These are phyloP conservation scores for Morinoia aosen DNA, from an alignment of 2,888 invertebrate species.

Conservation along the genomic window DNA sequence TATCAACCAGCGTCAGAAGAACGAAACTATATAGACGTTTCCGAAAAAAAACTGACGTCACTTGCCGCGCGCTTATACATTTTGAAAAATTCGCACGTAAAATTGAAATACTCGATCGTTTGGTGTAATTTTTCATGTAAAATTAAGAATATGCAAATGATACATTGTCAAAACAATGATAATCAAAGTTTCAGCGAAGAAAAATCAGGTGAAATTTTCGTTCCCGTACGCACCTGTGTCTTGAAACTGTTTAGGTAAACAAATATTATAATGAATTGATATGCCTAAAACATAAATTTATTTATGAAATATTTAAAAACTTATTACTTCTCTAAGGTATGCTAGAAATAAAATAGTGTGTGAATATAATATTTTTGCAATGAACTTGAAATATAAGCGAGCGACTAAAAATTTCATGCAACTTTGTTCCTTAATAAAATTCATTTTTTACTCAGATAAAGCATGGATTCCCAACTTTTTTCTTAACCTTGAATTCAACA, in stretches of 20 bases:
- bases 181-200: background rate
- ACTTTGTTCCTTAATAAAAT: no score
- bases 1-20: background rate
- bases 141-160: background rate
- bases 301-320: no score
- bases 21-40: background rate
- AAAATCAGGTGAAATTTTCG: background rate
- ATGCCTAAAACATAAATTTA: no score
- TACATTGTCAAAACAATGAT: background rate
- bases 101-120: background rate
- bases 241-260: background rate
- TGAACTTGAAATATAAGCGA: no score
- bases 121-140: background rate
- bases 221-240: background rate
- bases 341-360: no score
- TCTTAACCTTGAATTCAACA: no score
- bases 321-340: no score
- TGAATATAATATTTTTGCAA: no score
- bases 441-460: no score
- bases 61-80: background rate
- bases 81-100: background rate
- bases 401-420: no score
- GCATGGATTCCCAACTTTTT: no score
- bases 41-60: background rate
- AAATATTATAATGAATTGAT: background rate